These are phyloP conservation scores for Coregonus ussuriensis DNA, from an alignment of 2,797 vertebrate species.

Conservation along the genomic window DNA sequence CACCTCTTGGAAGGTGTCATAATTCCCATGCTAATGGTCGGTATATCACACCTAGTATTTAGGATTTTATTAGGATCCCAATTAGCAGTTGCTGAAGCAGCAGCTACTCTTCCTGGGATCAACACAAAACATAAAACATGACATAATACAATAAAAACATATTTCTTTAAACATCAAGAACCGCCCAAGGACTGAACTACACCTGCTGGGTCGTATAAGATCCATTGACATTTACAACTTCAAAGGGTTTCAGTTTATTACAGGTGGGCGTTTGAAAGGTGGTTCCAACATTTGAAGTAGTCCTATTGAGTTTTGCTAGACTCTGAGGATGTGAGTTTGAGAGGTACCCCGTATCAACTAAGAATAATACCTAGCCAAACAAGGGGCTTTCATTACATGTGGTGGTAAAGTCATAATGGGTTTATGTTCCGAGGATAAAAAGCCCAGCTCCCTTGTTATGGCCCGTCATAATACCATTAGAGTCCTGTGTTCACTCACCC, in stretches of 20 bases:
- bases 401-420: constrained; percentile 62
- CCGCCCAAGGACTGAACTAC: too few species aligned
- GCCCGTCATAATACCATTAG: constrained; percentile 58
- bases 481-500: constrained; percentile 57
- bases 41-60: constrained; percentile 54
- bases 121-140: too few species aligned
- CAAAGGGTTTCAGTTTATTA: constrained; percentile 41
- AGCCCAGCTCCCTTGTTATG: constrained; percentile 38
- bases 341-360: neutral
- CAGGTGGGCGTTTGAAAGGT: constrained; percentile 35
- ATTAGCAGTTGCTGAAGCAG: too few species aligned
- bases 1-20: constrained; percentile 62
- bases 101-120: too few species aligned
- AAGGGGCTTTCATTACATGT: constrained; percentile 35
- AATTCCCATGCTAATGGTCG: constrained; percentile 67
- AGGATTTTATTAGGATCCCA: constrained; percentile 4
- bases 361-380: constrained; percentile 15
- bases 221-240: constrained; percentile 48
- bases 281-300: neutral
- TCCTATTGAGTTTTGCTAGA: neutral
- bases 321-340: neutral
- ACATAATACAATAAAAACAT: too few species aligned
- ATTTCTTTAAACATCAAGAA: too few species aligned
- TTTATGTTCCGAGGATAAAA: constrained; percentile 59
- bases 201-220: constrained; percentile 12